These are phyloP conservation scores for Mellivora capensis DNA, from an alignment of 2,113 vertebrate genomes.

Conservation along the genomic window DNA sequence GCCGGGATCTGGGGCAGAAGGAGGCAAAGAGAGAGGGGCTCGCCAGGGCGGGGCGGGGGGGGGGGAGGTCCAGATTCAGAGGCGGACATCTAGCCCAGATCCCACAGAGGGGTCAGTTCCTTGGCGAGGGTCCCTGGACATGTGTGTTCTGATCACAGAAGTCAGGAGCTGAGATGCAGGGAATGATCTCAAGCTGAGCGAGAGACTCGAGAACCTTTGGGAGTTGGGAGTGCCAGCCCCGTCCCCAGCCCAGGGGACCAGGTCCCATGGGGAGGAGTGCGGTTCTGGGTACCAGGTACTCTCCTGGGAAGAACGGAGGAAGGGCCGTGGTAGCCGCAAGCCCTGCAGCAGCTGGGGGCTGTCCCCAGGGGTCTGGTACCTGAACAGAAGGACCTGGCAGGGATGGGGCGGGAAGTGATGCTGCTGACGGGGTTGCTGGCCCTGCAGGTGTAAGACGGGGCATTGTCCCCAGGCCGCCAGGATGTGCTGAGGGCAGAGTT, in stretches of 20 bases:
- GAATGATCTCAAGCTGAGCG: not conserved
- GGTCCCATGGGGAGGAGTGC: not conserved
- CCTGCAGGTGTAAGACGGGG: conserved; percentile 28
- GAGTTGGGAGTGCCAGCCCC: not conserved
- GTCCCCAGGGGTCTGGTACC: conserved; percentile 28
- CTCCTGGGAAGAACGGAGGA: not conserved
- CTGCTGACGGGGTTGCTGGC: conserved; percentile 50
- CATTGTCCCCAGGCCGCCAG: conserved; percentile 43
- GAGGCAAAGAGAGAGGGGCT: not conserved
- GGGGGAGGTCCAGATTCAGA: not conserved
- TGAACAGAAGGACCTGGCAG: conserved; percentile 42
- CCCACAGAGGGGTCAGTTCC: not conserved
- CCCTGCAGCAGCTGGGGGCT: not conserved
- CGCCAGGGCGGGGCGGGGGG: not conserved
- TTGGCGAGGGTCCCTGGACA: not conserved
- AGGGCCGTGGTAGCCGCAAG: no score
- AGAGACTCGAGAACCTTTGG: not conserved
- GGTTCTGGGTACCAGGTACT: not conserved
- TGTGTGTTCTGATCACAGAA: not conserved
- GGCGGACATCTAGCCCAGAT: not conserved
- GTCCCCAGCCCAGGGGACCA: not conserved
- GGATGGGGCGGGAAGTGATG: not conserved
- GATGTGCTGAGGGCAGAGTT: conserved; percentile 13
- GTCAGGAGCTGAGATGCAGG: not conserved
- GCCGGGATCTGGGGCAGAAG: not conserved